Conservation (phyloP, 2,888 invertebrate species). For the Stictocephala bisonia region DNA sequence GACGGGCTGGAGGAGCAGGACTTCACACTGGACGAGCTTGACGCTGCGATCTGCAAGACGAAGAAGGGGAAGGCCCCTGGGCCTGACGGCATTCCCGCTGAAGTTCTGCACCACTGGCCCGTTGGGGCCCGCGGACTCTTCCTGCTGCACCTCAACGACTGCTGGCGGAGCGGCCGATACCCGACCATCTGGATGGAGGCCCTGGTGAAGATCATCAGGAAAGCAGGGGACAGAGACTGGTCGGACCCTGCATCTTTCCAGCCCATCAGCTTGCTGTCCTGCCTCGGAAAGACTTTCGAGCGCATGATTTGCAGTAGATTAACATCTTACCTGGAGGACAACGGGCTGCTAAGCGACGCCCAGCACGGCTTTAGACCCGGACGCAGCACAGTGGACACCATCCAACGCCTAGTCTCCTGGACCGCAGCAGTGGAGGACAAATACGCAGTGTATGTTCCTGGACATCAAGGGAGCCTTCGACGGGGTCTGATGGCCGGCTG, state of each 20-base stretch:
- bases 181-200: neutral
- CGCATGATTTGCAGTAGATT: conserved; percentile 54
- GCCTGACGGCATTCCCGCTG: too few relatives aligned
- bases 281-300: conserved; percentile 49
- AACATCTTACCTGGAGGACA: conserved; percentile 39
- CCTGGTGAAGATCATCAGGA: neutral
- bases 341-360: conserved; percentile 38
- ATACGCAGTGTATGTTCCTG: conserved; percentile 52
- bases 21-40: too few relatives aligned
- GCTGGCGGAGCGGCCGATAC: neutral
- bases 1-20: too few relatives aligned
- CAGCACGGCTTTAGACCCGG: conserved; percentile 61
- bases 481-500: conserved; percentile 61
- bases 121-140: too few relatives aligned
- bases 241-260: neutral
- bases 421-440: neutral
- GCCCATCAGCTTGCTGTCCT: conserved; percentile 6
- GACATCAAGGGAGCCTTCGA: conserved; percentile 62
- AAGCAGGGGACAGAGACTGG: conserved; percentile 21
- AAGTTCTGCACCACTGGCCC: too few relatives aligned
- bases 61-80: too few relatives aligned
- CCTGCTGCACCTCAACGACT: neutral
- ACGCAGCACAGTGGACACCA: conserved; percentile 57
- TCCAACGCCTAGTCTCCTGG: conserved; percentile 3
- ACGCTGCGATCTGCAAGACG: too few relatives aligned